Evolutionary conservation across 2,113 vertebrate genomes (phyloP).

Genomic region (Phyllostomus discolor): DNA sequence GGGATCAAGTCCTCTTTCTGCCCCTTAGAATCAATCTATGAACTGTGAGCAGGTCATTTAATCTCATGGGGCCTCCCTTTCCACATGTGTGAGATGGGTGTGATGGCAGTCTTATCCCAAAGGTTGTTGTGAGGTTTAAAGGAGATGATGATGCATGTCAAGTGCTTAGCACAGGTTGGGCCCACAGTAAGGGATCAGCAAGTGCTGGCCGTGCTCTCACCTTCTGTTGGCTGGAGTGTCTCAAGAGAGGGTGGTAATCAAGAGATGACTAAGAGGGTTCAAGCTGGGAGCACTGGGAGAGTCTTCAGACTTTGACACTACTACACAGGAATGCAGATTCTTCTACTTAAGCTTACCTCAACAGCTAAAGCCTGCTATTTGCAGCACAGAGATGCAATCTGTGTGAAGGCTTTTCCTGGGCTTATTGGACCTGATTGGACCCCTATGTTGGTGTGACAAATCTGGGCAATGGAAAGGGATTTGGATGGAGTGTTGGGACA

Average conservation of each 20-base stretch:
- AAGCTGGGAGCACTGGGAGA: not conserved
- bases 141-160: not conserved
- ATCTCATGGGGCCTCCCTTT: not conserved
- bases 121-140: not conserved
- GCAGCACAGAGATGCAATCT: not conserved
- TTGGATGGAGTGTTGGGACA: not conserved
- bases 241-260: not conserved
- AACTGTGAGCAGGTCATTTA: not conserved
- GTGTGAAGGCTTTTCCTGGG: not conserved
- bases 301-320: not conserved
- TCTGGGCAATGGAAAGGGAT: not conserved
- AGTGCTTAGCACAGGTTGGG: not conserved
- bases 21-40: not conserved
- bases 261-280: not conserved
- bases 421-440: not conserved
- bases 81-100: not conserved
- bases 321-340: not conserved
- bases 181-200: accelerated
- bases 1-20: not conserved
- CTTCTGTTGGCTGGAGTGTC: not conserved
- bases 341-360: not conserved
- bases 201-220: not conserved
- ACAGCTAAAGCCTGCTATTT: not conserved
- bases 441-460: not conserved
- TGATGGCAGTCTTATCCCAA: not conserved